A percentile compares a stretch with the other conserved stretches of the same genome.
Conservation (phyloP, 1,140 invertebrate species). For the Scylla paramamosain region DNA sequence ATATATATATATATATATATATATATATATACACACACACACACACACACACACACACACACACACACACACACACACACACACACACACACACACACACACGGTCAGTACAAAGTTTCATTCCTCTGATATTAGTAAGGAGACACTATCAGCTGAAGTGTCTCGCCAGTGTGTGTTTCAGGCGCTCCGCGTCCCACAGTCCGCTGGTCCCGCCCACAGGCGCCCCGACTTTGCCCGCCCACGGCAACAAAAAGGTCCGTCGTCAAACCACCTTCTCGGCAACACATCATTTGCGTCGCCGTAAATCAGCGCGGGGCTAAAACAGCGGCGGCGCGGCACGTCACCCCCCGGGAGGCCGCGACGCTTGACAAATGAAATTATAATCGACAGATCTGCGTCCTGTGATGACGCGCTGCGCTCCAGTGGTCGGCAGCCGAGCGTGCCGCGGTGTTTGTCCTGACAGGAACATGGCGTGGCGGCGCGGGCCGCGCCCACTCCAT, state of each 20-base stretch:
- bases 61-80: constrained; percentile 32
- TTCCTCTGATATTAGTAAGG: neutral
- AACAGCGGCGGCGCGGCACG: neutral
- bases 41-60: constrained; percentile 61
- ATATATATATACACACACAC: constrained; percentile 44
- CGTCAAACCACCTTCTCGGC: neutral
- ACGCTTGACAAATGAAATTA: constrained; percentile 42
- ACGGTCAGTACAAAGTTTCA: neutral
- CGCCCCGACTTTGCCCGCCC: neutral
- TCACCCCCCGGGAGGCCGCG: neutral
- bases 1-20: constrained; percentile 40
- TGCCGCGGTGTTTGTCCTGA: neutral
- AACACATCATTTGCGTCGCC: constrained; percentile 35
- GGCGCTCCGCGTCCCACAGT: neutral
- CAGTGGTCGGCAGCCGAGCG: constrained; percentile 8
- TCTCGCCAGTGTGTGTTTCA: neutral
- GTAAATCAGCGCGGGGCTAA: constrained; percentile 30
- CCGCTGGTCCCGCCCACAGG: neutral
- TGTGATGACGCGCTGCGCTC: neutral
- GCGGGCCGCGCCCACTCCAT: no score
- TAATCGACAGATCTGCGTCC: constrained; percentile 34
- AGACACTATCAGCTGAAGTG: neutral
- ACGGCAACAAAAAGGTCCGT: neutral
- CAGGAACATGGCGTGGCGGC: no score
- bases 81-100: constrained; percentile 4